Evolutionary conservation across 2,113 vertebrate genomes (phyloP).

Genomic region (Peromyscus maniculatus): DNA sequence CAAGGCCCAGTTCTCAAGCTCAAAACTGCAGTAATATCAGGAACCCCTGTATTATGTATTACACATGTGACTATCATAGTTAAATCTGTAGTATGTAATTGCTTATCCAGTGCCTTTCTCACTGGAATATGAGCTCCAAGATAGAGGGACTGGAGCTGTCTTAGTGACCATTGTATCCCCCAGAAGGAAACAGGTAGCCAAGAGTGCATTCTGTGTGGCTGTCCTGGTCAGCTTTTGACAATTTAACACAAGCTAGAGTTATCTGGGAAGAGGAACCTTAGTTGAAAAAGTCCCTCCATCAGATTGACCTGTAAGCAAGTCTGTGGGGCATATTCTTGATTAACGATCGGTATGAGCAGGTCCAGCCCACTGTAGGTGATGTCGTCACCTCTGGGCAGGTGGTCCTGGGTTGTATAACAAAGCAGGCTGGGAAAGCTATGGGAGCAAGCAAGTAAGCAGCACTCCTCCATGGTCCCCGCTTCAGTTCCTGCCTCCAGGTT

Average conservation of each 20-base stretch:
- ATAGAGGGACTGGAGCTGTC: background rate
- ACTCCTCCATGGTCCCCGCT: background rate
- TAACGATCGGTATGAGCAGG: too few species aligned
- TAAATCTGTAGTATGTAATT: background rate
- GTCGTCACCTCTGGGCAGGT: background rate
- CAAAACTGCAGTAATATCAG: background rate
- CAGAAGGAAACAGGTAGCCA: background rate
- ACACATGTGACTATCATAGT: background rate
- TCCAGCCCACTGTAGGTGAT: background rate
- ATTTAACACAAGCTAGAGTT: background rate
- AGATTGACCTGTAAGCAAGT: too few species aligned
- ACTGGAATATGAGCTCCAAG: background rate
- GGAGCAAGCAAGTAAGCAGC: background rate
- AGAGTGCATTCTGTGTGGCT: fast-evolving
- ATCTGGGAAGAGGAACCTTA: background rate
- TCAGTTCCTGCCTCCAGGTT: background rate
- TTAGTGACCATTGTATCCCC: background rate
- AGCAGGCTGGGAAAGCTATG: background rate
- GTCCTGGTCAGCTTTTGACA: background rate
- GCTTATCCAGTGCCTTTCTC: background rate
- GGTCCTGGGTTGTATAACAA: background rate
- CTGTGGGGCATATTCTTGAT: background rate
- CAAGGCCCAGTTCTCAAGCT: background rate
- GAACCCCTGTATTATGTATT: background rate
- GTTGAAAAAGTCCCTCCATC: background rate